Evolutionary conservation across 2,797 vertebrate species (phyloP), one percentile per base, ranked within the genome.

Genomic region (Phataginus tetradactyla): DNA sequence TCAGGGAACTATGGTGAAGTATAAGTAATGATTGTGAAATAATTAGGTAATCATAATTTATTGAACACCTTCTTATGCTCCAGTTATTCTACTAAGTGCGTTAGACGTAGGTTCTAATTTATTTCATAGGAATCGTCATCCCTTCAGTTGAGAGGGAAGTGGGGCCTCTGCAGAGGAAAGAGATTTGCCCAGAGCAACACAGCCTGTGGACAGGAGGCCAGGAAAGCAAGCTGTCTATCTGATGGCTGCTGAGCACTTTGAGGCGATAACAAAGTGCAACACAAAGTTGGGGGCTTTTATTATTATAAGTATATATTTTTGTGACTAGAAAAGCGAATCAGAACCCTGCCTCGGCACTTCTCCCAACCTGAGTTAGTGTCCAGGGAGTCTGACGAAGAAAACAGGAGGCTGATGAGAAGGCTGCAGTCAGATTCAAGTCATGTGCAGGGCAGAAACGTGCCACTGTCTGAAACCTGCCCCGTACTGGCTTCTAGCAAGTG

Each of bases 11-110:
- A 20, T 29, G 87, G 20, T n/a, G 32, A 86, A 81, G 18, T 20
- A 66, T 89, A 80, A 86, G 86, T 77, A 79, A 71, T 72, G 64
- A 63, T 25, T 94, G 55, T 87, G 17, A 91, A 87, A 71, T 87
- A 84, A 91, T 89, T 66, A 59, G 17, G 6, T 34, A 59, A 90
- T 96, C 81, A 81, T n/a, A 39, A 88, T 51, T 45, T 45, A 66
- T 32, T n/a, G 37, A 83, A 89, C n/a, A 27, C 18, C 15, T 94
- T 90, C 15, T n/a, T 80, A 8, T 57, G n/a, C 3, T 88, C 29
- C 5, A 10, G 4, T 79, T 66, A 66, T 49, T 74, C 45, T 55
- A 39, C 13, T 77, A 71, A 17, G 1, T 90, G 25, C 27, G 11
- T 75, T 78, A 86, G 68, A 34, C 1, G 14, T 75, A 12, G 21